These are phyloP conservation scores for Danio jaintianensis DNA, from an alignment of 2,797 vertebrate genomes.

Conservation along the genomic window DNA sequence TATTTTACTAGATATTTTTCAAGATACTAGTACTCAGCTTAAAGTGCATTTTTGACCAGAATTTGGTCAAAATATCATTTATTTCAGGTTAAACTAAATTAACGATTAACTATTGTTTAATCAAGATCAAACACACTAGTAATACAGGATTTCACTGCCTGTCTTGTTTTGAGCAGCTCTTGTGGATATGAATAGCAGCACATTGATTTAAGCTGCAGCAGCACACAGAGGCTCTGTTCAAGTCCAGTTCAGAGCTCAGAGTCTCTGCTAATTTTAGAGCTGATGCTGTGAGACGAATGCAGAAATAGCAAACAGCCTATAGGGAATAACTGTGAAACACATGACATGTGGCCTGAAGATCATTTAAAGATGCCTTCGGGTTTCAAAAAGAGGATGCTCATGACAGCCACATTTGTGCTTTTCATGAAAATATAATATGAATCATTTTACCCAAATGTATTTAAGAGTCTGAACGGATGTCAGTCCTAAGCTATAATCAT, in stretches of 20 bases:
- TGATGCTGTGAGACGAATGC: slow-evolving; percentile 62
- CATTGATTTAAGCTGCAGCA: slow-evolving; percentile 52
- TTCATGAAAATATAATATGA: neutral
- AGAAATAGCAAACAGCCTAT: slow-evolving; percentile 52
- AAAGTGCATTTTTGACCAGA: too few relatives aligned
- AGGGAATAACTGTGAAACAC: slow-evolving; percentile 15
- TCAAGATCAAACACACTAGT: neutral
- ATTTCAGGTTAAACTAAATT: too few relatives aligned
- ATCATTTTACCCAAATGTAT: too few relatives aligned
- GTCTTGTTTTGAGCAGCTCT: neutral
- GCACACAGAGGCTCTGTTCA: slow-evolving; percentile 61
- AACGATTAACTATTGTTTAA: too few relatives aligned
- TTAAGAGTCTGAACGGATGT: neutral
- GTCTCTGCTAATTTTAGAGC: slow-evolving; percentile 71
- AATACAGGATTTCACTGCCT: neutral
- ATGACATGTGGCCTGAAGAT: slow-evolving; percentile 3
- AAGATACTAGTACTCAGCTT: too few relatives aligned
- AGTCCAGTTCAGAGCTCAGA: slow-evolving; percentile 58
- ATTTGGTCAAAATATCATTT: too few relatives aligned
- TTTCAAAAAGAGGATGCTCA: neutral
- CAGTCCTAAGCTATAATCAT: neutral
- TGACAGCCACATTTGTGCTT: neutral
- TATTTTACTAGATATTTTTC: too few relatives aligned
- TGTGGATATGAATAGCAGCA: slow-evolving; percentile 15
- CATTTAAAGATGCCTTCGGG: neutral